phyloP scores from a whole-genome alignment of 1,140 invertebrate genomes.

The Micrasema minimum region DNA sequence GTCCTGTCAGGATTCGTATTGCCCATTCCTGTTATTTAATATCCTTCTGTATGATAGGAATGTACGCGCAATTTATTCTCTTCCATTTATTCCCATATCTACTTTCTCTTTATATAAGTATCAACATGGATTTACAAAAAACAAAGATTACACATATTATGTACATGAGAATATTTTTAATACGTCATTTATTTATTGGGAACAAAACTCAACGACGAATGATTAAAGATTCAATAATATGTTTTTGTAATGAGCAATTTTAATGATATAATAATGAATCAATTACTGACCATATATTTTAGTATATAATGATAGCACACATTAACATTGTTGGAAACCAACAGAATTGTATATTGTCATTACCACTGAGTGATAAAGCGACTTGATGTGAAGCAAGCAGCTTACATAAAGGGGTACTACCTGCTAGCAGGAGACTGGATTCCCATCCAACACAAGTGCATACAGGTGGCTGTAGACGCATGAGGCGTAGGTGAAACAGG shows the following conservation, averaged over 20 bases:
- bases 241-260: conserved; percentile 27
- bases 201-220: conserved; percentile 6
- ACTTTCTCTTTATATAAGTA: conserved; percentile 8
- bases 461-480: conserved; percentile 5
- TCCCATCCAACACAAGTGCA: neutral
- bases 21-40: neutral
- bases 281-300: conserved; percentile 31
- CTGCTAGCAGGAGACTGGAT: neutral
- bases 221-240: conserved; percentile 2
- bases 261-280: conserved; percentile 29
- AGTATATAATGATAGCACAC: conserved; percentile 35
- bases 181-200: neutral
- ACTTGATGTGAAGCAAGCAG: neutral
- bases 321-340: conserved; percentile 10
- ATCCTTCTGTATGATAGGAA: conserved; percentile 4
- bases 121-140: conserved; percentile 25
- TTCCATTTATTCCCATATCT: conserved; percentile 14
- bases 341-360: conserved; percentile 26
- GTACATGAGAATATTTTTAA: conserved; percentile 21
- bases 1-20: conserved; percentile 31
- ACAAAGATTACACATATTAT: neutral
- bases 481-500: conserved; percentile 11
- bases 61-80: conserved; percentile 3
- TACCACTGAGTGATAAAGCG: conserved; percentile 13
- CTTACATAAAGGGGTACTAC: too few relatives aligned